Conservation (phyloP, 2,888 invertebrate species). For the Apodemia mormo region DNA sequence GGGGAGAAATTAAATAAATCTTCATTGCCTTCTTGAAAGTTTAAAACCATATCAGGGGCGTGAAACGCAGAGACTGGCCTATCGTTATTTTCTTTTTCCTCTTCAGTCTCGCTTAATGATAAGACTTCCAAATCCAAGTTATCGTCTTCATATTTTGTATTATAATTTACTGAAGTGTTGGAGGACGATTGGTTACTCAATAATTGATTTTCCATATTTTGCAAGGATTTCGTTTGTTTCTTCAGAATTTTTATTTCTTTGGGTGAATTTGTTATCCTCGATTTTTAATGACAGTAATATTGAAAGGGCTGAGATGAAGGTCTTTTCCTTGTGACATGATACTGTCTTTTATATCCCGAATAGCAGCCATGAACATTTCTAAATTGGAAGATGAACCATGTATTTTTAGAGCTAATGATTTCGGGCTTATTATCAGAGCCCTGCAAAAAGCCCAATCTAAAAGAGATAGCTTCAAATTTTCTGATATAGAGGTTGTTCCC, state of each 20-base stretch:
- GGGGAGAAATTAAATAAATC: conserved; percentile 13
- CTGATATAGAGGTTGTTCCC: background rate
- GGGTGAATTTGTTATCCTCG: background rate
- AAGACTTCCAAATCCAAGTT: too few relatives aligned
- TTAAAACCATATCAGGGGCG: background rate
- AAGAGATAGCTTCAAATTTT: background rate
- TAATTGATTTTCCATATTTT: background rate
- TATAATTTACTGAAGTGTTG: background rate
- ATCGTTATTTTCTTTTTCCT: background rate
- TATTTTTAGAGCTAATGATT: background rate
- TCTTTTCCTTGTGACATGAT: background rate
- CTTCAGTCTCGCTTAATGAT: background rate
- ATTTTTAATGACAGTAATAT: background rate
- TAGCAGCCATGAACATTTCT: background rate
- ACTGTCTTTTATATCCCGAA: background rate
- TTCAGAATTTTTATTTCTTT: background rate
- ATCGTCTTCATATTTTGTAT: background rate
- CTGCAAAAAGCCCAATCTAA: background rate
- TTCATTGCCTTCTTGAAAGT: conserved; percentile 20
- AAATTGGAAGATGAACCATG: background rate
- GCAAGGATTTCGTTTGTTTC: background rate
- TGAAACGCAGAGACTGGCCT: background rate
- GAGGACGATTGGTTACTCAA: background rate
- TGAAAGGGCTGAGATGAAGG: too few relatives aligned
- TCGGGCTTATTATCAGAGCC: background rate